phyloP scores from a whole-genome alignment of 2,113 vertebrate species.

The Menidia beryllina region DNA sequence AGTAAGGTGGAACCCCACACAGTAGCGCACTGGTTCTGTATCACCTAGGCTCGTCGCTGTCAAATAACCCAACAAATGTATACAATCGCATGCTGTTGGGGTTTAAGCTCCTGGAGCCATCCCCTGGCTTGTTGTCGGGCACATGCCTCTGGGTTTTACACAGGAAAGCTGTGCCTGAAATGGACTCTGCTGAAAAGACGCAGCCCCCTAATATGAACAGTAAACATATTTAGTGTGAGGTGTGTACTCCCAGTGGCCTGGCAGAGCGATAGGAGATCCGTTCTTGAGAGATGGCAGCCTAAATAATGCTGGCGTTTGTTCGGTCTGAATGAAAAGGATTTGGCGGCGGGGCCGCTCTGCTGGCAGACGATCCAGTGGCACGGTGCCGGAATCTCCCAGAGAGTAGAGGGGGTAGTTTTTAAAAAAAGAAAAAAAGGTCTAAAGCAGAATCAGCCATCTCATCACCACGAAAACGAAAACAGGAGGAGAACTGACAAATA shows the following conservation, averaged over 20 bases:
- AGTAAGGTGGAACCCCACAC: constrained; percentile 38
- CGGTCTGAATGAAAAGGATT: constrained; percentile 67
- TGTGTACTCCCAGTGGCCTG: constrained; percentile 50
- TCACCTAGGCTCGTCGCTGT: constrained; percentile 32
- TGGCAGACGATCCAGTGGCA: constrained; percentile 71
- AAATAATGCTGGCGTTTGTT: constrained; percentile 76
- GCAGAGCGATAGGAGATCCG: constrained; percentile 43
- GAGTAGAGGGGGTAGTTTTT: constrained; percentile 11
- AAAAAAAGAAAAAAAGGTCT: constrained; percentile 36
- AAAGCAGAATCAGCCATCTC: constrained; percentile 40
- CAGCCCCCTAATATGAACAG: constrained; percentile 32
- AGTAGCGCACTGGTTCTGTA: constrained; percentile 18
- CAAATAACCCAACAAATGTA: constrained; percentile 38
- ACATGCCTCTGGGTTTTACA: constrained; percentile 21
- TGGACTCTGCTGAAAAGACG: constrained; percentile 34
- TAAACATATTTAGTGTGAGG: constrained; percentile 60
- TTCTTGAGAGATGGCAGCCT: constrained; percentile 60
- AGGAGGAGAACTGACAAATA: constrained; percentile 28
- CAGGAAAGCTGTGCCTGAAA: constrained; percentile 20
- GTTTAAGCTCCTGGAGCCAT: constrained; percentile 24
- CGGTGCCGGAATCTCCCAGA: constrained; percentile 53
- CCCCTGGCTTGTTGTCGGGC: constrained; percentile 28
- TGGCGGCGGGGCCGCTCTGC: constrained; percentile 60
- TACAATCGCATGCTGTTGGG: constrained; percentile 29
- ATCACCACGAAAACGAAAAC: constrained; percentile 30